Percentiles rank a stretch among this genome's conserved stretches.
Conservation (phyloP, 2,888 invertebrate genomes). For the Scelioninae gen. 1 region DNA sequence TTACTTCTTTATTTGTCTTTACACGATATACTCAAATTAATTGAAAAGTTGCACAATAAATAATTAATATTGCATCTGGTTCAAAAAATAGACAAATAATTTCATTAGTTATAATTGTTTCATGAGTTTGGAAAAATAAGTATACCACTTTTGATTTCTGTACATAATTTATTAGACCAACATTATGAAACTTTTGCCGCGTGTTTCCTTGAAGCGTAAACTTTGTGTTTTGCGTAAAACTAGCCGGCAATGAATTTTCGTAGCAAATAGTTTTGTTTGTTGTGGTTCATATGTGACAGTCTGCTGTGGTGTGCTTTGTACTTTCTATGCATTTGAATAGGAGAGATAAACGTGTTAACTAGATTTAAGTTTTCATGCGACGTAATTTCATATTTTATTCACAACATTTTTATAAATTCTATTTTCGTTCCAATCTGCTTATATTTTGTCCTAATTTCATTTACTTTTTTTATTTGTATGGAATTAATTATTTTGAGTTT, state of each 20-base stretch:
- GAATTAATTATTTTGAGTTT: no score
- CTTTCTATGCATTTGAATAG: slow-evolving; percentile 14
- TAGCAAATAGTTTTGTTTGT: slow-evolving; percentile 44
- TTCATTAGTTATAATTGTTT: background rate
- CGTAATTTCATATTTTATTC: background rate
- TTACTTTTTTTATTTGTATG: no score
- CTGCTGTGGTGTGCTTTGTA: slow-evolving; percentile 20
- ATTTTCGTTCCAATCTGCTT: no score
- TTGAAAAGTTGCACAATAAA: no score
- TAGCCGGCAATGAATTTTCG: slow-evolving; percentile 39
- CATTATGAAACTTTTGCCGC: slow-evolving; percentile 13
- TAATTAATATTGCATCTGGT: no score
- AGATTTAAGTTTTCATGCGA: background rate
- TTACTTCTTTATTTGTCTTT: no score
- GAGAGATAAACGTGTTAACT: slow-evolving; percentile 11
- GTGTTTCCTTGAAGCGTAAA: slow-evolving; percentile 19
- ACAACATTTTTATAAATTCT: background rate
- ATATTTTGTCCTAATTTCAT: no score
- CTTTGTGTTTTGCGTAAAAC: slow-evolving; percentile 39
- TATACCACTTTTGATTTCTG: slow-evolving; percentile 21
- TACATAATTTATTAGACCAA: slow-evolving; percentile 13
- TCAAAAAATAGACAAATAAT: no score
- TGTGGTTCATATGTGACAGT: slow-evolving; percentile 20
- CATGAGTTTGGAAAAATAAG: background rate
- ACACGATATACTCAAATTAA: no score